Percentiles rank a stretch among this genome's conserved stretches.
Evolutionary conservation across 2,113 vertebrate genomes (phyloP).

Genomic region (Spermophilus dauricus): DNA sequence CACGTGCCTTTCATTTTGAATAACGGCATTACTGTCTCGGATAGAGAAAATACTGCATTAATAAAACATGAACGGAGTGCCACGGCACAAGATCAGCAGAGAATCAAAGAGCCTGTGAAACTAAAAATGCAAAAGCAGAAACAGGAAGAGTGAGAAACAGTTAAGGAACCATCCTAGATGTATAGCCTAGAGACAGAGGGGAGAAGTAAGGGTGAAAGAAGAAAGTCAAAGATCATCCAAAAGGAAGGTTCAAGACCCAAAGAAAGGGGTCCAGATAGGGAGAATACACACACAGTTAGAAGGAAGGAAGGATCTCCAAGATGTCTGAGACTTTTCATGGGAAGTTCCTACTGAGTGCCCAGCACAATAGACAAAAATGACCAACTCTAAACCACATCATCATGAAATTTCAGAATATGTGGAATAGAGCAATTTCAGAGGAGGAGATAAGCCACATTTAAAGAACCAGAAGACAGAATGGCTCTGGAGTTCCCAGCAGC

Average conservation of each 20-base stretch:
- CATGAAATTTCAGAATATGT: neutral
- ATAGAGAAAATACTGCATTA: neutral
- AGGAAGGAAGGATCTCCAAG: neutral
- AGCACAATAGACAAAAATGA: neutral
- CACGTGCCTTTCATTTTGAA: neutral
- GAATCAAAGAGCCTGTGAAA: neutral
- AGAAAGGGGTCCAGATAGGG: neutral
- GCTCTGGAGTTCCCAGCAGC: no score
- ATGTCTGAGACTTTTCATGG: neutral
- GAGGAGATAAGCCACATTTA: neutral
- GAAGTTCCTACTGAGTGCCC: neutral
- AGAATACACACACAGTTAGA: neutral
- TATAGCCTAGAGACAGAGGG: neutral
- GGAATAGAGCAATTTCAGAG: slow-evolving; percentile 20
- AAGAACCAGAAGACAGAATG: no score
- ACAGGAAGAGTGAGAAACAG: neutral
- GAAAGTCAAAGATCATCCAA: slow-evolving; percentile 21
- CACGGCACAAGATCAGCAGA: neutral
- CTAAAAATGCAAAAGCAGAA: slow-evolving; percentile 27
- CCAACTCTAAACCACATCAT: neutral
- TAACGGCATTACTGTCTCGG: neutral
- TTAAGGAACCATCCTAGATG: neutral
- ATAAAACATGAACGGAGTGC: neutral
- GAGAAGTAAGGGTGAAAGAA: neutral
- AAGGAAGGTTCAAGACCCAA: neutral